Evolutionary conservation across 1,140 invertebrate species (phyloP).

Genomic region (Gonioctena quinquepunctata): DNA sequence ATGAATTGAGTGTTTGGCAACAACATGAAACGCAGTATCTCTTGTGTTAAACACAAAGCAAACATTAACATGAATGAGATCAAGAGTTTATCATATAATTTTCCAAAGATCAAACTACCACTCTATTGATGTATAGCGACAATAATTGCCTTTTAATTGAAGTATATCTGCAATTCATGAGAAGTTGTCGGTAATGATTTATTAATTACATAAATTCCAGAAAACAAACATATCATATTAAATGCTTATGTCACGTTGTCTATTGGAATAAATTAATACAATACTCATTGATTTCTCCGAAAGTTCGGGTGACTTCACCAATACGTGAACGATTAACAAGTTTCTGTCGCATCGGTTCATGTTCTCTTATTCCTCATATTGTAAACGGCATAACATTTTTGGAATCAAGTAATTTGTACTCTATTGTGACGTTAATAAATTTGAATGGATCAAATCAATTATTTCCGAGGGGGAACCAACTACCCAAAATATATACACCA

Average conservation of each 20-base stretch:
- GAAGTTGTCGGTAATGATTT: not conserved
- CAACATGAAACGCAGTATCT: constrained; percentile 6
- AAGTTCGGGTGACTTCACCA: no score
- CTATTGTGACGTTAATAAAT: no score
- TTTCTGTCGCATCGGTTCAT: no score
- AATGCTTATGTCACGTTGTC: not conserved
- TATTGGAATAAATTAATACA: not conserved
- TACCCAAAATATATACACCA: no score
- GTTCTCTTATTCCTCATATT: no score
- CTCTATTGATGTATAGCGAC: constrained; percentile 8
- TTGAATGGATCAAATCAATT: no score
- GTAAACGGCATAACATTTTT: no score
- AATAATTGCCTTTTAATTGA: constrained; percentile 17
- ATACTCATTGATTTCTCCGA: no score
- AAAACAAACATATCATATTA: not conserved
- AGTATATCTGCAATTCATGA: not conserved
- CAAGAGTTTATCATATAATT: not conserved
- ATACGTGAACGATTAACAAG: no score
- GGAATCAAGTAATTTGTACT: no score
- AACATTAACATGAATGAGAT: not conserved
- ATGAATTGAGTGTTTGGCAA: no score
- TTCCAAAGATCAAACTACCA: not conserved
- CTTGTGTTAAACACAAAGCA: constrained; percentile 6
- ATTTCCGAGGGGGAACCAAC: no score
- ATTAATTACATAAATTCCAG: not conserved